phyloP scores from a whole-genome alignment of 2,888 invertebrate species.

The Acanthococcus lagerstroemiae region DNA sequence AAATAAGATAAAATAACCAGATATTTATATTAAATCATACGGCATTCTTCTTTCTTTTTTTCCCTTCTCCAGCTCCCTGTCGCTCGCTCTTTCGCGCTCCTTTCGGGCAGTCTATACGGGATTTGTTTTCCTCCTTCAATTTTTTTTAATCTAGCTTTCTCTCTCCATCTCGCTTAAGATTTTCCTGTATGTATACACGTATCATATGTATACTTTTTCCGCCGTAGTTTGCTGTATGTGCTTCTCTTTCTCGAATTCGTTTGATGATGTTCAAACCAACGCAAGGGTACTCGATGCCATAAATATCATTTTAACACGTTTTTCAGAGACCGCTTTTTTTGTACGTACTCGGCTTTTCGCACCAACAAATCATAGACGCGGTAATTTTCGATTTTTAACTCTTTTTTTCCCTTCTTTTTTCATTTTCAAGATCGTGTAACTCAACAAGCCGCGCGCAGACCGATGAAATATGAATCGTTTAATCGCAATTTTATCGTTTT shows the following conservation, averaged over 20 bases:
- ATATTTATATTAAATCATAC: constrained; percentile 30
- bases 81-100: not conserved
- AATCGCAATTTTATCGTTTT: too few relatives aligned
- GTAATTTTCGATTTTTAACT: too few relatives aligned
- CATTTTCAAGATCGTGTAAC: not conserved
- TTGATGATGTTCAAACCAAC: not conserved
- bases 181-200: too few relatives aligned
- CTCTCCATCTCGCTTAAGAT: too few relatives aligned
- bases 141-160: too few relatives aligned
- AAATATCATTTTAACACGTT: not conserved
- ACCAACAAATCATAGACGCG: not conserved
- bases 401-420: too few relatives aligned
- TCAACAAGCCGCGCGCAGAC: too few relatives aligned
- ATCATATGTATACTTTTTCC: too few relatives aligned
- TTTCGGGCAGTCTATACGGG: too few relatives aligned
- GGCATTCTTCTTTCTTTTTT: constrained; percentile 14
- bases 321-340: not conserved
- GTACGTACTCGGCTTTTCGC: not conserved
- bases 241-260: not conserved
- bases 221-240: too few relatives aligned
- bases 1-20: constrained; percentile 31
- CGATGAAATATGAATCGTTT: too few relatives aligned
- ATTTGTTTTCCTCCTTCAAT: too few relatives aligned
- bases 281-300: not conserved
- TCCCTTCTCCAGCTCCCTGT: constrained; percentile 3